A percentile compares a stretch with the other conserved stretches of the same genome.
Evolutionary conservation across 2,888 invertebrate species (phyloP).

Genomic region (Quadroppia sp.): DNA sequence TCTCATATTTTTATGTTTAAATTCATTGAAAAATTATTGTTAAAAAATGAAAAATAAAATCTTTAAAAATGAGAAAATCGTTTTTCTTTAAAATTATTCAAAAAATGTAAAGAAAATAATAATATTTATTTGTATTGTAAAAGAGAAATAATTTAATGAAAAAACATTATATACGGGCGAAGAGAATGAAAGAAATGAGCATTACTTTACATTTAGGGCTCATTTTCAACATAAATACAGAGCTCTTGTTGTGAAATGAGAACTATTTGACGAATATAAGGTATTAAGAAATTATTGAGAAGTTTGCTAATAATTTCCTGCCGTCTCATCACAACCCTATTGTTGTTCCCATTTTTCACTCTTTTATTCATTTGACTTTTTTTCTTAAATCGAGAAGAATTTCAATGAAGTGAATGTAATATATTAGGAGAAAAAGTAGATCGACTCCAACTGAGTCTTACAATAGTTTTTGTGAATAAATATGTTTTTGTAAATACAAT

Average conservation of each 20-base stretch:
- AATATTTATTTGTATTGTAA: conserved; percentile 22
- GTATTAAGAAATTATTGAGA: not conserved
- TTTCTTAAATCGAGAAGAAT: not conserved
- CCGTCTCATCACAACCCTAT: conserved; percentile 31
- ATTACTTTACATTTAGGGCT: not conserved
- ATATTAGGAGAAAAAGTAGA: conserved; percentile 7
- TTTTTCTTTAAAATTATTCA: not conserved
- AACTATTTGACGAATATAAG: not conserved
- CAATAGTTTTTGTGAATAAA: not conserved
- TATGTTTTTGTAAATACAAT: conserved; percentile 1
- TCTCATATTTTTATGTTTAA: conserved; percentile 3
- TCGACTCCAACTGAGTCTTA: not conserved
- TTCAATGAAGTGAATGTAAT: not conserved
- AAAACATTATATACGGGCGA: not conserved
- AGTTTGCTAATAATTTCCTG: conserved; percentile 27
- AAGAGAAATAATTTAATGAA: not conserved
- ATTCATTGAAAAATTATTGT: not conserved
- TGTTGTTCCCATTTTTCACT: conserved; percentile 29
- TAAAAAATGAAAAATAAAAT: not conserved
- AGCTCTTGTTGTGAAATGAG: not conserved
- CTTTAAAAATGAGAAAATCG: not conserved
- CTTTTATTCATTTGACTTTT: not conserved
- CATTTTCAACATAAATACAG: not conserved
- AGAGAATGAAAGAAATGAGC: not conserved
- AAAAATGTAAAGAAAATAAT: conserved; percentile 10